phyloP scores from a whole-genome alignment of 2,113 vertebrate species.

The Pomatorhinus ruficollis region DNA sequence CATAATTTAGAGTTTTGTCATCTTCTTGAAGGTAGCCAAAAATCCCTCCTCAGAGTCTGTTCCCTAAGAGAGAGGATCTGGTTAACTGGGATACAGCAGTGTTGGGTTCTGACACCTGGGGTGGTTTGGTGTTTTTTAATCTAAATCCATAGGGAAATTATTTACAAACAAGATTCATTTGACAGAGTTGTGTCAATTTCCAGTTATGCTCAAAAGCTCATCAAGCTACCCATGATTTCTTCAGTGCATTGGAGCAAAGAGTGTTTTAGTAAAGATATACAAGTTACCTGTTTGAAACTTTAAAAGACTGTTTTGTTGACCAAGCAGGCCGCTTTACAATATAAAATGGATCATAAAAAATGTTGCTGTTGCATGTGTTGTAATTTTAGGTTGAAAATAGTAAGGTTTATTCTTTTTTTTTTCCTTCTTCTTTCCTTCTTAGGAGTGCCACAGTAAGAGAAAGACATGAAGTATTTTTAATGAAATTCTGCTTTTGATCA shows the following conservation, averaged over 20 bases:
- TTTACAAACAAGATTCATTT: background rate
- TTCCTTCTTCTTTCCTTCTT: background rate
- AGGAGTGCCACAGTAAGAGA: background rate
- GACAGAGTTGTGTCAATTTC: background rate
- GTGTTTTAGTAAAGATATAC: background rate
- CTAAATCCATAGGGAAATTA: background rate
- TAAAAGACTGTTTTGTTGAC: background rate
- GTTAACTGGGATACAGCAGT: background rate
- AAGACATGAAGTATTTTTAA: background rate
- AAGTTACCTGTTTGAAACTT: background rate
- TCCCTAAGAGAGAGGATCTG: background rate
- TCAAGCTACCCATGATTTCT: background rate
- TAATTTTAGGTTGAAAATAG: background rate
- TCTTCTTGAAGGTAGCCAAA: background rate
- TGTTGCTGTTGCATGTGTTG: background rate
- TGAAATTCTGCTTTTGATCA: conserved; percentile 25
- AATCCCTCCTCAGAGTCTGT: background rate
- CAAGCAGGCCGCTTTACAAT: background rate
- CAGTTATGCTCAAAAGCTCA: background rate
- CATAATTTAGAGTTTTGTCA: background rate
- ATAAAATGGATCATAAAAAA: background rate
- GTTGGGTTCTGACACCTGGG: background rate
- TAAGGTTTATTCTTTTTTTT: background rate
- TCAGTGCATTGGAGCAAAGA: background rate
- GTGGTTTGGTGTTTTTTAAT: background rate